phyloP scores from a whole-genome alignment of 2,888 invertebrate genomes.

The Scotopteryx bipunctaria region DNA sequence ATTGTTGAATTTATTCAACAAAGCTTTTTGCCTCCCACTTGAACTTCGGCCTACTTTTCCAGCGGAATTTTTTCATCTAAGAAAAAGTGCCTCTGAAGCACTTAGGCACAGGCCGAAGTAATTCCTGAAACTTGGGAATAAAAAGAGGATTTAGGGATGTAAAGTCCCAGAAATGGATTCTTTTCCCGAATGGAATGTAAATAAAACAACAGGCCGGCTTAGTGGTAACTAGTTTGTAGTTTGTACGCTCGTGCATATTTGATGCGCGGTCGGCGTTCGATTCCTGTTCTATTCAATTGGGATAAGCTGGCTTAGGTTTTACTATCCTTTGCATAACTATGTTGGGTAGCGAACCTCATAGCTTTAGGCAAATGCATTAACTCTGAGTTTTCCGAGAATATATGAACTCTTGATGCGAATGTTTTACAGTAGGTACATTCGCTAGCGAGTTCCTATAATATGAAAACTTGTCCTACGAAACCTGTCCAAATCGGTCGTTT shows the following conservation, averaged over 20 bases:
- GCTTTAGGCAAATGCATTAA: too few relatives aligned
- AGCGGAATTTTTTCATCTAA: conserved; percentile 1
- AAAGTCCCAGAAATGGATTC: conserved; percentile 6
- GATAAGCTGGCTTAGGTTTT: conserved; percentile 24
- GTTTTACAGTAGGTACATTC: too few relatives aligned
- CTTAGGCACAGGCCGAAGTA: conserved; percentile 10
- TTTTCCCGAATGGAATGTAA: background rate
- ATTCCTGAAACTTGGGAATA: conserved; percentile 6
- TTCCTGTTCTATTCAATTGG: conserved; percentile 31
- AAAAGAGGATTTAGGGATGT: conserved; percentile 13
- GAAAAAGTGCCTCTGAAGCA: conserved; percentile 8
- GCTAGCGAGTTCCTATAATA: too few relatives aligned
- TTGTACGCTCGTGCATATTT: conserved; percentile 15
- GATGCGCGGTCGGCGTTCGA: conserved; percentile 9
- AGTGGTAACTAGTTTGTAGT: conserved; percentile 7
- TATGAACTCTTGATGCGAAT: too few relatives aligned
- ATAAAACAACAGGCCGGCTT: conserved; percentile 1
- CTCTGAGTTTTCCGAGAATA: too few relatives aligned
- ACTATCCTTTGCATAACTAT: background rate
- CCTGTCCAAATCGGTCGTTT: too few relatives aligned
- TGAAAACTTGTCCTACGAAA: too few relatives aligned
- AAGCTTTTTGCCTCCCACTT: background rate
- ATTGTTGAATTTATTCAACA: background rate
- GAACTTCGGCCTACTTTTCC: conserved; percentile 1
- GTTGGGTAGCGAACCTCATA: too few relatives aligned